These are phyloP conservation scores for Achatina immaculata DNA, from an alignment of 1,140 invertebrate genomes.

Conservation along the genomic window DNA sequence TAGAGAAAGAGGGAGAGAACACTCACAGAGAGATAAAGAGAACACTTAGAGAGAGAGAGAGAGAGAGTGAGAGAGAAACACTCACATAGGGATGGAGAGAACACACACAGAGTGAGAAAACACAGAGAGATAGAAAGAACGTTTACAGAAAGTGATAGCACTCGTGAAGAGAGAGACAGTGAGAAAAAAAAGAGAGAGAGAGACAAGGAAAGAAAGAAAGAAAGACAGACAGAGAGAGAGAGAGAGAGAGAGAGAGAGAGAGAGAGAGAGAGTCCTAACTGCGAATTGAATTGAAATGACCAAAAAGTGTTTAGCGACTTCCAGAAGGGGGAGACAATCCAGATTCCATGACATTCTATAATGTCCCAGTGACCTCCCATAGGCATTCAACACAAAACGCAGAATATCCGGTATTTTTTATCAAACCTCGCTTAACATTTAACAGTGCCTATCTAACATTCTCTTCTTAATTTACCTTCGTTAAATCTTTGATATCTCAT, in stretches of 20 bases:
- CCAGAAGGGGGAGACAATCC: no score
- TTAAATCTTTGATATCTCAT: no score
- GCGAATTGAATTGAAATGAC: not conserved
- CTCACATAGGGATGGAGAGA: constrained; percentile 14
- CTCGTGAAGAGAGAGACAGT: no score
- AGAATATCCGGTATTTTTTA: no score
- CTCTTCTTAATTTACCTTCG: no score
- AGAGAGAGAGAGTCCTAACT: not conserved
- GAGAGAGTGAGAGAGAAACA: constrained; percentile 31
- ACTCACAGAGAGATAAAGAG: not conserved
- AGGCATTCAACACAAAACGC: no score
- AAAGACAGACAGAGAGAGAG: constrained; percentile 9
- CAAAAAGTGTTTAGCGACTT: no score
- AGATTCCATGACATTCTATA: no score
- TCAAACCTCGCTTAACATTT: no score
- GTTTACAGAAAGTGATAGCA: not conserved
- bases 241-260: not conserved
- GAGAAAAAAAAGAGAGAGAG: not conserved
- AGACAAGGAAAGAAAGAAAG: not conserved
- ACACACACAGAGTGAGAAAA: constrained; percentile 8
- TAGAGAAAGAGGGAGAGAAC: constrained; percentile 20
- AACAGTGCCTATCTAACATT: no score
- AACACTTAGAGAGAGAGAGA: constrained; percentile 2
- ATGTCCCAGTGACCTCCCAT: no score
- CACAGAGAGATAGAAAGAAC: constrained; percentile 3